Conservation (phyloP, 2,113 vertebrate genomes). For the Meles meles region DNA sequence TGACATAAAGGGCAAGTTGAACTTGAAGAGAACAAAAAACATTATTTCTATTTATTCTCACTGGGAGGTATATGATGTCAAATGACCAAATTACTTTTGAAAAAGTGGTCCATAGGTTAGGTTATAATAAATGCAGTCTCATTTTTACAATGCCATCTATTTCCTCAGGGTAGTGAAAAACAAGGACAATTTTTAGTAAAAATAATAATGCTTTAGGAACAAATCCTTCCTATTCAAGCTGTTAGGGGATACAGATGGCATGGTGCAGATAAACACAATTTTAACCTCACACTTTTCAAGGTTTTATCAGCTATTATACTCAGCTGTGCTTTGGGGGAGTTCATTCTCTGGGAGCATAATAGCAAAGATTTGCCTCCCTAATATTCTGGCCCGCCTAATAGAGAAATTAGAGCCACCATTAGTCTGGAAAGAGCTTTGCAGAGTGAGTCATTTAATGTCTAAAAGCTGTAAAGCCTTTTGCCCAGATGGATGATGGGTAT, state of each 20-base stretch:
- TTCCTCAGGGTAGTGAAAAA: slow-evolving; percentile 56
- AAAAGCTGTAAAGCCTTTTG: slow-evolving; percentile 58
- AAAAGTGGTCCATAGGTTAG: slow-evolving; percentile 35
- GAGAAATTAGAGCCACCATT: slow-evolving; percentile 64
- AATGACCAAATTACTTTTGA: slow-evolving; percentile 58
- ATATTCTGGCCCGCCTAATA: slow-evolving; percentile 46
- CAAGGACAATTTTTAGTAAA: slow-evolving; percentile 59
- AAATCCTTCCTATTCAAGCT: slow-evolving; percentile 59
- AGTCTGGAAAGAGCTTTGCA: slow-evolving; percentile 53
- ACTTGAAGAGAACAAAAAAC: slow-evolving; percentile 27
- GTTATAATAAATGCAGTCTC: slow-evolving; percentile 38
- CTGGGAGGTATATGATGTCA: slow-evolving; percentile 45
- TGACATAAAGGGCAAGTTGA: slow-evolving; percentile 54
- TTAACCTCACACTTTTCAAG: slow-evolving; percentile 62
- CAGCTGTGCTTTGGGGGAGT: slow-evolving; percentile 39
- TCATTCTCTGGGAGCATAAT: slow-evolving; percentile 51
- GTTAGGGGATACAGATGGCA: slow-evolving; percentile 59
- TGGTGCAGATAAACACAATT: slow-evolving; percentile 54
- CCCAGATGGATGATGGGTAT: slow-evolving; percentile 49
- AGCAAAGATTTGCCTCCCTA: slow-evolving; percentile 62
- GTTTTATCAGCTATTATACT: slow-evolving; percentile 56
- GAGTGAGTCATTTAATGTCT: slow-evolving; percentile 64
- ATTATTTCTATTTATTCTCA: slow-evolving; percentile 55
- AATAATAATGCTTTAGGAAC: slow-evolving; percentile 59
- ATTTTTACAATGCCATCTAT: slow-evolving; percentile 46